A percentile compares a stretch with the other conserved stretches of the same genome.
phyloP scores from a whole-genome alignment of 2,888 invertebrate species.

The Rhogogaster chlorosoma region DNA sequence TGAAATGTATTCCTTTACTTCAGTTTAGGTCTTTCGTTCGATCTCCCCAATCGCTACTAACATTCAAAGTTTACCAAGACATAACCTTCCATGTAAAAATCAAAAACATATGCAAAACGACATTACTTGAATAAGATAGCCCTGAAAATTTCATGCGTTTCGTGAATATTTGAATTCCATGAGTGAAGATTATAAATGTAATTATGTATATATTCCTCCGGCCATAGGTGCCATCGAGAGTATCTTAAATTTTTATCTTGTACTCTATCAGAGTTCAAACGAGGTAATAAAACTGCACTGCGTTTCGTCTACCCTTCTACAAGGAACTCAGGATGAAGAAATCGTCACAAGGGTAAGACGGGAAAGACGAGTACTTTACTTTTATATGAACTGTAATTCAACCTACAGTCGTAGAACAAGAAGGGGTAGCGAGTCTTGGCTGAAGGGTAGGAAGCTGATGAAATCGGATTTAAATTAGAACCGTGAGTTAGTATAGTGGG shows the following conservation, averaged over 20 bases:
- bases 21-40: neutral
- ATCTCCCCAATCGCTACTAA: neutral
- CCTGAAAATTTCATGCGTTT: neutral
- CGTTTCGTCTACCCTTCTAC: neutral
- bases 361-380: neutral
- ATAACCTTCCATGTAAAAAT: neutral
- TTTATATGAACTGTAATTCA: neutral
- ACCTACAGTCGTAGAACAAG: neutral
- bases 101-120: neutral
- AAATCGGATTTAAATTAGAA: neutral
- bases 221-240: neutral
- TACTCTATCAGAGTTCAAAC: neutral
- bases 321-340: neutral
- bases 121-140: neutral
- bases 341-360: neutral
- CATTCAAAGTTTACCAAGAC: neutral
- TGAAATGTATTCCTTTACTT: constrained; percentile 7
- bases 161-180: neutral
- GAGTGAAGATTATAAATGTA: neutral
- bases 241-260: neutral
- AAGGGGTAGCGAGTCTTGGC: neutral
- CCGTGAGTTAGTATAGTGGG: neutral
- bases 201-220: neutral
- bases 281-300: neutral
- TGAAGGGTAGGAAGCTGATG: neutral